A percentile compares a stretch with the other conserved stretches of the same genome.
Conservation (phyloP, 2,888 invertebrate genomes). For the Muschampia plurimacula region DNA sequence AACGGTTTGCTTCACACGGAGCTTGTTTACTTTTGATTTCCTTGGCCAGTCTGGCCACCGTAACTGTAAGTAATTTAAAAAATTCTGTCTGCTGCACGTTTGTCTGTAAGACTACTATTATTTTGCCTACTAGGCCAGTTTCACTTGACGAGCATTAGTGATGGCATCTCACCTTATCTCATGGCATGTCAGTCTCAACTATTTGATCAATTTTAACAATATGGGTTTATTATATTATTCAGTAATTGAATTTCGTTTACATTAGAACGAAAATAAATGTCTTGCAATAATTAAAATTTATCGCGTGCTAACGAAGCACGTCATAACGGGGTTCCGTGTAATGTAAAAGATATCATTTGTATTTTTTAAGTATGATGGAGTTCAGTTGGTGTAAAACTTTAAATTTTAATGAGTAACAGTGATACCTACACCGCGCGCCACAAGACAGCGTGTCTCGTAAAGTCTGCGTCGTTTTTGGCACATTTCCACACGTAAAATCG, state of each 20-base stretch:
- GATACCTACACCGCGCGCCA: neutral
- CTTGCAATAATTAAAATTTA: neutral
- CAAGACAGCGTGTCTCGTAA: slow-evolving; percentile 64
- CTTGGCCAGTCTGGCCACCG: neutral
- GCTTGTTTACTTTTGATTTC: slow-evolving; percentile 1
- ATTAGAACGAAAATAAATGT: no score
- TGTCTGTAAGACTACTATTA: neutral
- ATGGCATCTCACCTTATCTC: neutral
- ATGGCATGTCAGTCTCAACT: neutral
- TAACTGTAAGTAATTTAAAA: neutral
- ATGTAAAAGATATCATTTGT: slow-evolving; percentile 2
- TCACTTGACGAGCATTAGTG: neutral
- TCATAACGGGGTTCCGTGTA: neutral
- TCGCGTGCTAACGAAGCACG: neutral
- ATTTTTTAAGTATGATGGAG: neutral
- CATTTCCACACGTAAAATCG: slow-evolving; percentile 51
- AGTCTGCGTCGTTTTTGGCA: slow-evolving; percentile 59
- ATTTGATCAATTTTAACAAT: no score
- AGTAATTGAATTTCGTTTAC: no score
- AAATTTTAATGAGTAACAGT: slow-evolving; percentile 3
- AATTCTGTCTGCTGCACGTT: neutral
- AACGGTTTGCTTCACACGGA: slow-evolving; percentile 10
- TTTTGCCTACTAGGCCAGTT: neutral
- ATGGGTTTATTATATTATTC: no score
- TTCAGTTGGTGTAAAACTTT: neutral